These are phyloP conservation scores for Diadumene lineata DNA, from an alignment of 92 coral and sea anemone species.

Conservation along the genomic window DNA sequence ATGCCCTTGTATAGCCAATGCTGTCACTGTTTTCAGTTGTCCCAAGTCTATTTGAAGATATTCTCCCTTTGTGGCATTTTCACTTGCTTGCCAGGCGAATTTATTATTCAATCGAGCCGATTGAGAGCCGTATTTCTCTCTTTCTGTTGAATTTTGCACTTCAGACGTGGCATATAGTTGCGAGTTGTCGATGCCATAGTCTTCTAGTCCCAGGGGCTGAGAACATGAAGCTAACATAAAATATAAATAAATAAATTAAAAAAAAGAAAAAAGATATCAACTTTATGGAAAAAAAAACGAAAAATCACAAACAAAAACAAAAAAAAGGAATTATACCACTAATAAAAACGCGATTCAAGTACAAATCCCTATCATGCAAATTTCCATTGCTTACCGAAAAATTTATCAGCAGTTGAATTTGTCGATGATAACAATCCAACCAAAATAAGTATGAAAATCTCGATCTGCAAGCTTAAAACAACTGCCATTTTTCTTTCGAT, in stretches of 20 bases:
- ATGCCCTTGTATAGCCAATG: constrained; percentile 11
- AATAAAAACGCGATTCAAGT: too few relatives aligned
- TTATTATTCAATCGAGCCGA: background rate
- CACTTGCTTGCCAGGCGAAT: background rate
- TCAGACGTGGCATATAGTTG: background rate
- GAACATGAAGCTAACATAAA: background rate
- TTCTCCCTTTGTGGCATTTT: background rate
- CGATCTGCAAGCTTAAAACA: too few relatives aligned
- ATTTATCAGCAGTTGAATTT: too few relatives aligned
- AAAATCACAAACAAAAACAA: too few relatives aligned
- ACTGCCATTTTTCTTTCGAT: too few relatives aligned
- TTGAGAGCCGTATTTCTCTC: background rate
- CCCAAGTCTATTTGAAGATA: constrained; percentile 14
- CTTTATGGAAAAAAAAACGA: too few relatives aligned
- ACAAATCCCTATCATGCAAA: too few relatives aligned
- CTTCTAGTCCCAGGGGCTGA: background rate
- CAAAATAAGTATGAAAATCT: too few relatives aligned
- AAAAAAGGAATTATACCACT: too few relatives aligned
- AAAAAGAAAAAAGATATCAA: background rate
- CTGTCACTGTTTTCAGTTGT: background rate
- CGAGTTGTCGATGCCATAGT: constrained; percentile 2
- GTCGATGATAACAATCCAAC: too few relatives aligned
- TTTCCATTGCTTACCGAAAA: too few relatives aligned
- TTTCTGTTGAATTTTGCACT: background rate
- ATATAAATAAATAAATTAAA: background rate